A percentile compares a stretch with the other conserved stretches of the same genome.
These are phyloP conservation scores for Pseudolaguvia tuberculata DNA, from an alignment of 2,113 vertebrate species.

Conservation along the genomic window DNA sequence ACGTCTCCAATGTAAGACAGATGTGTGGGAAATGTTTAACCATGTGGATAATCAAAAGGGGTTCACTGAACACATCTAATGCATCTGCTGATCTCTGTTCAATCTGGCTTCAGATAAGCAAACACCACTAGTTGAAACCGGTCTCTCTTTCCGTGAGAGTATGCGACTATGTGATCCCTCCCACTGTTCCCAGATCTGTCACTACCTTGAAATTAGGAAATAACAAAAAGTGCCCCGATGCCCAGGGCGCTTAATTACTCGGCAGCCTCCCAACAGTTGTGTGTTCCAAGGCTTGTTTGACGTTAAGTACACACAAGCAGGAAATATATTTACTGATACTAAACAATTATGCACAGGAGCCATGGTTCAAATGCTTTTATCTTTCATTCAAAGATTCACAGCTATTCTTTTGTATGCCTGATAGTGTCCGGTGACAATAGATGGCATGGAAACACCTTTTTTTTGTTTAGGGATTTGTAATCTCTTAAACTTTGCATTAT, in stretches of 20 bases:
- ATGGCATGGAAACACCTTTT: slow-evolving; percentile 38
- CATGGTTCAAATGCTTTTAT: slow-evolving; percentile 60
- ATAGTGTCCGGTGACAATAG: slow-evolving; percentile 58
- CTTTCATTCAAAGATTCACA: slow-evolving; percentile 60
- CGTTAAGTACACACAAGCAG: slow-evolving; percentile 64
- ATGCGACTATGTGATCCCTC: slow-evolving; percentile 31
- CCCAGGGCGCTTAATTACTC: slow-evolving; percentile 60
- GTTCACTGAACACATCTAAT: slow-evolving; percentile 6
- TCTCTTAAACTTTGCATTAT: slow-evolving; percentile 18
- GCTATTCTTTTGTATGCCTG: slow-evolving; percentile 55
- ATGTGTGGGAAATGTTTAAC: slow-evolving; percentile 22
- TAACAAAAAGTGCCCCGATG: slow-evolving; percentile 53
- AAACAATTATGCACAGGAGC: slow-evolving; percentile 63
- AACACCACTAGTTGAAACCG: slow-evolving; percentile 47
- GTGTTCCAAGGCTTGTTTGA: slow-evolving; percentile 68
- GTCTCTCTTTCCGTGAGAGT: slow-evolving; percentile 35
- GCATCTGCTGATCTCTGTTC: slow-evolving; percentile 6
- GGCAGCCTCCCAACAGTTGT: slow-evolving; percentile 51
- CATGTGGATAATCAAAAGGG: slow-evolving; percentile 20
- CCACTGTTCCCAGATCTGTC: slow-evolving; percentile 59
- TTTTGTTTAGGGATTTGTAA: slow-evolving; percentile 47
- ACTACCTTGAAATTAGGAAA: slow-evolving; percentile 58
- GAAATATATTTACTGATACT: slow-evolving; percentile 65
- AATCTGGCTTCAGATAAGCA: slow-evolving; percentile 31
- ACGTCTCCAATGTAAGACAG: not conserved